Percentiles rank a stretch among this genome's conserved stretches.
These are phyloP conservation scores for Heliconius hortense DNA, from an alignment of 2,888 invertebrate species.

Conservation along the genomic window DNA sequence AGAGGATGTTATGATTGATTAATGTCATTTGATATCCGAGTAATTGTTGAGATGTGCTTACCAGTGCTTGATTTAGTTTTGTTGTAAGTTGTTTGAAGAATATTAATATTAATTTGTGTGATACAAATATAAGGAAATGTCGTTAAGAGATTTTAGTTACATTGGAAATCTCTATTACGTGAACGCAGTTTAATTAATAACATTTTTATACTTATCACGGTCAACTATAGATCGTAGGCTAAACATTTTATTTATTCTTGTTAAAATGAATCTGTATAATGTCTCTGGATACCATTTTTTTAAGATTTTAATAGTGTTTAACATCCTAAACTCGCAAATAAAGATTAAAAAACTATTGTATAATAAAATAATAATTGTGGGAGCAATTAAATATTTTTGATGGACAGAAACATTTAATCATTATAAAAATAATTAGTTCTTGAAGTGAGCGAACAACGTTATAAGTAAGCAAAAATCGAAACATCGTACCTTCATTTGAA, in stretches of 20 bases:
- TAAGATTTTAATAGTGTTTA: background rate
- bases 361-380: background rate
- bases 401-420: background rate
- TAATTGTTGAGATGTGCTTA: background rate
- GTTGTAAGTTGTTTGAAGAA: background rate
- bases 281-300: background rate
- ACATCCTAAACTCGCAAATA: background rate
- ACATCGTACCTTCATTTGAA: background rate
- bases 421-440: background rate
- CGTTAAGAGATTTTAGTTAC: background rate
- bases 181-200: too few species aligned
- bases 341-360: background rate
- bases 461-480: background rate
- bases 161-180: background rate
- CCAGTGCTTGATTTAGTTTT: background rate
- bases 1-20: background rate
- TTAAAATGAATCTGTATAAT: background rate
- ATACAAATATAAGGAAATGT: background rate
- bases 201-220: too few species aligned
- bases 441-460: background rate
- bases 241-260: background rate
- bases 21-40: conserved; percentile 10
- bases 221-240: background rate
- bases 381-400: background rate
- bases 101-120: too few species aligned